A percentile compares a stretch with the other conserved stretches of the same genome.
Conservation (phyloP, 2,113 vertebrate species). For the Pachycephala philippinensis region DNA sequence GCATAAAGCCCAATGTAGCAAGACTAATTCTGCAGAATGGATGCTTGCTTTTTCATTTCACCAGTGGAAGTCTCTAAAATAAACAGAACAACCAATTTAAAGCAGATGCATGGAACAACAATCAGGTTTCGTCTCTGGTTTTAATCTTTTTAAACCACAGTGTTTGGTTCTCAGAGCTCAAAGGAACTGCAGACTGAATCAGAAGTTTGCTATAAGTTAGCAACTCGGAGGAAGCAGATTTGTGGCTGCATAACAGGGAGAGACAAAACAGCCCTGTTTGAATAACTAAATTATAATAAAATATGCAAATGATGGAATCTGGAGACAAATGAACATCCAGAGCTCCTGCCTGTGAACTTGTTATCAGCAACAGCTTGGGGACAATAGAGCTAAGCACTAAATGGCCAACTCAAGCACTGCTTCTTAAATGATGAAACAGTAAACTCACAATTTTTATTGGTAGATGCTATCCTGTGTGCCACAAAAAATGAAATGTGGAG, state of each 20-base stretch:
- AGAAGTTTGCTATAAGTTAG: neutral
- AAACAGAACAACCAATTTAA: conserved; percentile 57
- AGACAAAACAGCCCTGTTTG: neutral
- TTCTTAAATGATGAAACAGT: neutral
- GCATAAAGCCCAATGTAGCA: neutral
- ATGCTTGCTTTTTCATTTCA: neutral
- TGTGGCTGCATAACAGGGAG: neutral
- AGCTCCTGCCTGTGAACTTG: neutral
- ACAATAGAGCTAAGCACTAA: neutral
- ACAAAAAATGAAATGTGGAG: neutral
- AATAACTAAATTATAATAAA: neutral
- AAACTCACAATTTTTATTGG: neutral
- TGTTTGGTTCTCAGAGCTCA: conserved; percentile 28
- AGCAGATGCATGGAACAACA: conserved; percentile 51
- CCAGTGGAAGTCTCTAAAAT: conserved; percentile 25
- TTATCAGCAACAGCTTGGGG: neutral
- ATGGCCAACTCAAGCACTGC: neutral
- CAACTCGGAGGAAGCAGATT: neutral
- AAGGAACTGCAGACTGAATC: conserved; percentile 12
- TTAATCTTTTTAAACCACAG: conserved; percentile 48
- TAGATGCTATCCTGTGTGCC: neutral
- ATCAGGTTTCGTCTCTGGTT: conserved; percentile 44
- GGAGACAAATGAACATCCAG: neutral
- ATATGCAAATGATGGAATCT: neutral
- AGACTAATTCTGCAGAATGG: neutral